A percentile compares a stretch with the other conserved stretches of the same genome.
These are phyloP conservation scores for Stigmatopora nigra DNA, from an alignment of 2,113 vertebrate species.

Conservation along the genomic window DNA sequence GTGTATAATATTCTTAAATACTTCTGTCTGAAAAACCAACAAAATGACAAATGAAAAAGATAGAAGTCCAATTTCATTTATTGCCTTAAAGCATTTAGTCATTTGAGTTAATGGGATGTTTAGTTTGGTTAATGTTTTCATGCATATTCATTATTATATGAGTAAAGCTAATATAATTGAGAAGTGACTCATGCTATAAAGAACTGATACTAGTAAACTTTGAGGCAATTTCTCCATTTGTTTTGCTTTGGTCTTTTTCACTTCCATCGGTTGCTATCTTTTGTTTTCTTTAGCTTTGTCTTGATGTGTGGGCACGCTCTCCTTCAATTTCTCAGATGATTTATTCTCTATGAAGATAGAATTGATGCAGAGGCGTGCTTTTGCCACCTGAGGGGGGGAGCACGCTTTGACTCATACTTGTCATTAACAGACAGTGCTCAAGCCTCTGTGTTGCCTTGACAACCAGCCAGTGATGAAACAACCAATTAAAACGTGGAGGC, in stretches of 20 bases:
- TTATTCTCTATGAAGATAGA: conserved; percentile 43
- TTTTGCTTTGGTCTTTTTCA: background rate
- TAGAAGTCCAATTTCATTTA: conserved; percentile 37
- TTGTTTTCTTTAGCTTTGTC: conserved; percentile 15
- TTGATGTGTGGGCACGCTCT: conserved; percentile 35
- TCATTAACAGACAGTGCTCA: conserved; percentile 39
- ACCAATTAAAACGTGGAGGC: conserved; percentile 45
- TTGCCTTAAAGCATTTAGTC: conserved; percentile 35
- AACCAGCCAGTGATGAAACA: conserved; percentile 39
- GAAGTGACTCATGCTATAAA: conserved; percentile 23
- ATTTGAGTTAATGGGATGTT: conserved; percentile 19
- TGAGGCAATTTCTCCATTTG: conserved; percentile 10
- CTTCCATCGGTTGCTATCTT: conserved; percentile 19
- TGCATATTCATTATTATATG: conserved; percentile 19
- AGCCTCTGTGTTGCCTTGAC: conserved; percentile 52
- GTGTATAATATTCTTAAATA: conserved; percentile 8
- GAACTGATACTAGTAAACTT: conserved; percentile 11
- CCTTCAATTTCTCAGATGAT: conserved; percentile 35
- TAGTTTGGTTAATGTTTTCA: conserved; percentile 9
- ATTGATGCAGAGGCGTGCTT: conserved; percentile 45
- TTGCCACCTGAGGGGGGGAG: conserved; percentile 33
- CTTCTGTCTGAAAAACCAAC: conserved; percentile 4
- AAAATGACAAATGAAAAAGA: conserved; percentile 27
- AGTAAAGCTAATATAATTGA: conserved; percentile 20
- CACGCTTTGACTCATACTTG: conserved; percentile 42